Evolutionary conservation across 2,113 vertebrate species (phyloP), one percentile per base, ranked within the genome.

Genomic region (sheep (Ovis aries)): DNA sequence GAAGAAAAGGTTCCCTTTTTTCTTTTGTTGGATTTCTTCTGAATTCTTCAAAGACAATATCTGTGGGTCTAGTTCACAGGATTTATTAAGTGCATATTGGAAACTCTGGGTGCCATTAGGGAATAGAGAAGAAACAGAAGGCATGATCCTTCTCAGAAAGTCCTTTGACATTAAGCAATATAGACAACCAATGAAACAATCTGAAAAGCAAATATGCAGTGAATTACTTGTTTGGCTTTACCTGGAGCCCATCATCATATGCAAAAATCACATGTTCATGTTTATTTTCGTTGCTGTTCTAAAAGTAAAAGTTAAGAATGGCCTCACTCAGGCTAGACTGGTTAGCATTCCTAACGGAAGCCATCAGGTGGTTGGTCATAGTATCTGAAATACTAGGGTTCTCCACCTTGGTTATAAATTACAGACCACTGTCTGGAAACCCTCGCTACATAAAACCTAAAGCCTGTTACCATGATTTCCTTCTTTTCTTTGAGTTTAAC

Each of bases 361-460:
- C 92, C 60, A 91, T 43, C n/a, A 82, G n/a, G 81, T 88, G 33
- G 27, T 92, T 90, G 50, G 23, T 90, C 92, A 50, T 74, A 81
- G 88, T 57, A 90, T 83, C 95, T 93, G 71, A 92, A 95, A 74
- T 84, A 88, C 15, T 82, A 95, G 33, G 29, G 31, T 29, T 86
- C 7, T 71, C 87, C 31, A 93, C 45, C 90, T 97, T 84, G 93
- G 94, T 95, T 96, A 80, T 94, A 67, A 91, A 97, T 95, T 91
- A 91, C 11, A 1, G 78, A 78, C 62, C 15, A 87, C 84, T 97
- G 50, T 64, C 87, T 93, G 36, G 91, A 97, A 93, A 94, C 15
- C 62, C 43, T 71, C n/a, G 23, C 82, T 91, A 40, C 83, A 27
- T 88, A 89, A 91, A 97, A 31, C 40, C 77, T 55, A 52, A 94